Base-by-base conservation (phyloP, 2,113 vertebrate genomes). In the Sturnira hondurensis region DNA sequence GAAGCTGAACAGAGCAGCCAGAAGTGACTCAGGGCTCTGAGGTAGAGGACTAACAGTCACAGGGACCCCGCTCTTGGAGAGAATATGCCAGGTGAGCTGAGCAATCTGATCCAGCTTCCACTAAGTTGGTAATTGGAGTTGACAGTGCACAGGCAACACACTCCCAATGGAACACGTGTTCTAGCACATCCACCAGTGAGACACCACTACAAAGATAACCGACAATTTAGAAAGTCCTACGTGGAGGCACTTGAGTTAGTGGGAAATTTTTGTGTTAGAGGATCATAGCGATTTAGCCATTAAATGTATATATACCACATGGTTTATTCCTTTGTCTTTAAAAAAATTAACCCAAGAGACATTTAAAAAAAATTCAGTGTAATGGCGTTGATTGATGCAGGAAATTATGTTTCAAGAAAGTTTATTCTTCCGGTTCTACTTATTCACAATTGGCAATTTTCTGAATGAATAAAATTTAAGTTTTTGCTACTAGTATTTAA, bases 231-330 rank as follows among this genome's bases (percentile, higher is more conserved):
- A 5, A 78, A 45, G 88, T 97, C 95, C 97, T 96, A 94, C 81
- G 28, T 52, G 94, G 88, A 97, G 97, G 97, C 97, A 97, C 97
- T 97, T 97, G 67, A 68, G 93, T 96, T 78, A 90, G 71, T 38
- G 91, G 91, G 86, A 68, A 73, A 63, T 24, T 65, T 78, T 52
- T 85, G 38, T 88, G 76, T 88, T 58, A 38, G 9, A 90, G 70
- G 65, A 52, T 78, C 61, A 85, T 0, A 90, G 91, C 74, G 86
- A 68, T 81, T 54, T 71, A 88, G 73, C 41, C 70, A 84, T 87
- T 84, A 4, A 6, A n/a, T 89, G 50, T 81, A 52, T 33, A 26
- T 5, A 7, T 22, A 87, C 56, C 83, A 71, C 26, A 8, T 16
- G 43, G 56, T 83, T 83, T 86, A 93, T 93, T 89, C 77, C 54